Conservation (phyloP, 92 coral and sea anemone species). For the Scolanthus callimorphus region DNA sequence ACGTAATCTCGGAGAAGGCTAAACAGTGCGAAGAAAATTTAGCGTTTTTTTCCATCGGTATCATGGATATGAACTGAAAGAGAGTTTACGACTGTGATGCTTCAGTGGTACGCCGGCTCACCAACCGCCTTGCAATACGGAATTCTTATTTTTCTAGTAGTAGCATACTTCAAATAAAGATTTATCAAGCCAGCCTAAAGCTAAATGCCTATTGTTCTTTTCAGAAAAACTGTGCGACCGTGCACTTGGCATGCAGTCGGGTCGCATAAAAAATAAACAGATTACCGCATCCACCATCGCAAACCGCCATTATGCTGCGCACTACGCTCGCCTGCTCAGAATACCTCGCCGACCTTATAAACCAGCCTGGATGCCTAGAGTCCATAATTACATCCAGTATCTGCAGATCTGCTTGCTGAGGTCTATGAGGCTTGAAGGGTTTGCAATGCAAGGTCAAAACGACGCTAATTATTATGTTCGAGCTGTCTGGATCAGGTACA, state of each 20-base stretch:
- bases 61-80: too few relatives aligned
- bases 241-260: slow-evolving; percentile 63
- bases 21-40: too few relatives aligned
- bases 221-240: slow-evolving; percentile 69
- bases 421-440: slow-evolving; percentile 55
- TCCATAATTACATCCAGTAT: slow-evolving; percentile 55
- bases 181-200: too few relatives aligned
- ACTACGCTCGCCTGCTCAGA: slow-evolving; percentile 58
- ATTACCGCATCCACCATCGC: slow-evolving; percentile 66
- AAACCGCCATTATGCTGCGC: slow-evolving; percentile 47
- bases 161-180: too few relatives aligned
- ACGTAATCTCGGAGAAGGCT: too few relatives aligned
- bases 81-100: too few relatives aligned
- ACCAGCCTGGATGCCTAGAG: slow-evolving; percentile 66
- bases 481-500: slow-evolving; percentile 55
- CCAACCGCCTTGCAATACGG: too few relatives aligned
- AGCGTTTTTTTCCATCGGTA: too few relatives aligned
- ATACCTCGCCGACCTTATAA: slow-evolving; percentile 24
- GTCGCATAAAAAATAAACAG: slow-evolving; percentile 66
- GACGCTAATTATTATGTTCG: slow-evolving; percentile 52
- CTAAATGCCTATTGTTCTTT: too few relatives aligned
- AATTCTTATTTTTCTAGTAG: too few relatives aligned
- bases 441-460: slow-evolving; percentile 85
- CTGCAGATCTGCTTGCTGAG: slow-evolving; percentile 50
- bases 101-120: too few relatives aligned